A percentile compares a stretch with the other conserved stretches of the same genome.
Evolutionary conservation across 2,797 vertebrate genomes (phyloP).

Genomic region (Potorous gilbertii): DNA sequence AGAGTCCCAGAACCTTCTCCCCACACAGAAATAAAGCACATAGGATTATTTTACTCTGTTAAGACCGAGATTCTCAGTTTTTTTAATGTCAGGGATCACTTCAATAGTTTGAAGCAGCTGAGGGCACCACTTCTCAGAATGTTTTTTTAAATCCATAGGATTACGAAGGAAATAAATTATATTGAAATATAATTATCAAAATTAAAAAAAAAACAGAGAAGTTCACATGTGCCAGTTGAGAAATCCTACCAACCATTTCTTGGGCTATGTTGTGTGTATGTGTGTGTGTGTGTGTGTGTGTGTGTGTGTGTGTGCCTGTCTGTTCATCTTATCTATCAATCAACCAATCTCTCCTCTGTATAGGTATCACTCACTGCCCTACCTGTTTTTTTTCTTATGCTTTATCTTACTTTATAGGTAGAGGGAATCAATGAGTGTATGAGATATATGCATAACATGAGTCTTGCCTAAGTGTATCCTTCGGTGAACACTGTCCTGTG

Average conservation of each 20-base stretch:
- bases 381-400: not conserved
- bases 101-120: not conserved
- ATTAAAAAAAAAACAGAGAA: not conserved
- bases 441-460: not conserved
- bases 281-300: not conserved
- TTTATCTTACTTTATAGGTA: not conserved
- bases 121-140: not conserved
- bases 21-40: not conserved
- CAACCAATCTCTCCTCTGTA: not conserved
- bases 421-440: not conserved
- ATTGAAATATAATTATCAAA: not conserved
- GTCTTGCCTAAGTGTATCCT: not conserved
- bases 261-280: not conserved
- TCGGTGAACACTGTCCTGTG: not conserved
- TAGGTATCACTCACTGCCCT: not conserved
- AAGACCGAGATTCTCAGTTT: not conserved
- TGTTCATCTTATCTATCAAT: not conserved
- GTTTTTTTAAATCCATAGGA: not conserved
- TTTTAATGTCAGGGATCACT: not conserved
- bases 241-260: not conserved
- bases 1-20: not conserved
- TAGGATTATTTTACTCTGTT: not conserved
- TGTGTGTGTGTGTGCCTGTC: not conserved
- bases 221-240: not conserved
- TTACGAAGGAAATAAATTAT: not conserved